These are phyloP conservation scores for Macroteleia sp. DNA, from an alignment of 2,888 invertebrate genomes.

Conservation along the genomic window DNA sequence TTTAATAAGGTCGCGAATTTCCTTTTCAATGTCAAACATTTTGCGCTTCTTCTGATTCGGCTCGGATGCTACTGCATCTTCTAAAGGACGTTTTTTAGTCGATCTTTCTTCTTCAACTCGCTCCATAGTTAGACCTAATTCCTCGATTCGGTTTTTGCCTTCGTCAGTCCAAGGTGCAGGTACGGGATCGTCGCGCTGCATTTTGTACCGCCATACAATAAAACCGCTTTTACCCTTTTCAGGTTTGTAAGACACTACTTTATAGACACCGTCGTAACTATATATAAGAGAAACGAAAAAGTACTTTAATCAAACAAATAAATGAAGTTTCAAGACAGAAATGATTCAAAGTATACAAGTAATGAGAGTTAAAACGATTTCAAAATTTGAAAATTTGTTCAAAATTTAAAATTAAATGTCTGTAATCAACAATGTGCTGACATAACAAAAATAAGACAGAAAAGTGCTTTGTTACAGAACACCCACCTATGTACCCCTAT, in stretches of 20 bases:
- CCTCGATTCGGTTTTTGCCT: constrained; percentile 85
- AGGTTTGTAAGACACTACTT: constrained; percentile 93
- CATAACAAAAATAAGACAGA: too few relatives aligned
- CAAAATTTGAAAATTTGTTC: too few relatives aligned
- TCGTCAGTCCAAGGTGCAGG: constrained; percentile 92
- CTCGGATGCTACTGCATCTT: too few relatives aligned
- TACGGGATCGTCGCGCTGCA: constrained; percentile 90
- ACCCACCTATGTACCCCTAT: too few relatives aligned
- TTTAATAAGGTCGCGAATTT: constrained; percentile 84
- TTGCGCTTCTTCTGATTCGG: constrained; percentile 61
- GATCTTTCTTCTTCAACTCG: constrained; percentile 70
- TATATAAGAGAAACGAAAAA: too few relatives aligned
- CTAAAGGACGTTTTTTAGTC: constrained; percentile 64
- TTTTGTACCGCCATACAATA: constrained; percentile 91
- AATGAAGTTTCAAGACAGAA: too few relatives aligned
- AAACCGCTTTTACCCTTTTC: constrained; percentile 91
- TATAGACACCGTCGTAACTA: constrained; percentile 94
- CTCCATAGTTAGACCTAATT: constrained; percentile 72
- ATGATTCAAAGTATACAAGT: too few relatives aligned
- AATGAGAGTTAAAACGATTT: too few relatives aligned
- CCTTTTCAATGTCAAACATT: constrained; percentile 81
- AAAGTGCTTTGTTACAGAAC: too few relatives aligned
- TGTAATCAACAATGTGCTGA: too few relatives aligned
- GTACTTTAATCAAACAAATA: too few relatives aligned
- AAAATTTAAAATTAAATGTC: too few relatives aligned